Evolutionary conservation across 2,888 invertebrate genomes (phyloP), one percentile per base, ranked within the genome.

Genomic region (Labia minor): DNA sequence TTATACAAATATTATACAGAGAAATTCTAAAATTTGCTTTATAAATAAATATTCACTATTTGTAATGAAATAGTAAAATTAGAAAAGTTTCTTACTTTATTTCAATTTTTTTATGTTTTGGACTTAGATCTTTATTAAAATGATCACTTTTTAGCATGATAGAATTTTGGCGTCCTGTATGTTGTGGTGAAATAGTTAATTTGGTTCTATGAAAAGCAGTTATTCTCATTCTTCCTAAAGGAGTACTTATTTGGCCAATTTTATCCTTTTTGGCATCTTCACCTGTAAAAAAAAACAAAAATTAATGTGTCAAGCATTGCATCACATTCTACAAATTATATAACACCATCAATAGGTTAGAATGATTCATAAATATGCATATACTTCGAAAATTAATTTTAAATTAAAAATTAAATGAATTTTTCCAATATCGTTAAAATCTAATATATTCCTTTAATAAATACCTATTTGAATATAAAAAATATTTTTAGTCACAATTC

Each of bases 81-180:
- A 26, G 8, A 26, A 26, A 26, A 26, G 8, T 65, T 37, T 37
- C 18, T 20, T 62, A 81, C 84, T 80, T 79, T 72, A 80, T 84
- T 77, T 83, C 85, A 26, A 3, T 26, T 26, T 26, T 26, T 26
- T 26, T 78, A 72, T 85, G 84, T 73, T 86, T 84, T 0, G 89
- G 87, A 75, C 89, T 87, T 71, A 85, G 76, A 76, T 92, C 90
- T 33, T 83, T 79, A 73, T 87, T 84, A 77, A 94, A 95, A 78
- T 95, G 93, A 78, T 95, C 92, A 75, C 92, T 93, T 76, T 95
- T 93, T 19, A 95, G 81, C 87, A 93, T 89, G 37, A 92, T 89
- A 4, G 86, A 84, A 21, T 81, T 80, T 71, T 87, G 85, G 72
- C 83, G 84, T 65, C 83, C 83, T 61, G 83, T 81, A 67, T 87